These are phyloP conservation scores for Yponomeuta malinellus DNA, from an alignment of 2,888 invertebrate genomes.

Conservation along the genomic window DNA sequence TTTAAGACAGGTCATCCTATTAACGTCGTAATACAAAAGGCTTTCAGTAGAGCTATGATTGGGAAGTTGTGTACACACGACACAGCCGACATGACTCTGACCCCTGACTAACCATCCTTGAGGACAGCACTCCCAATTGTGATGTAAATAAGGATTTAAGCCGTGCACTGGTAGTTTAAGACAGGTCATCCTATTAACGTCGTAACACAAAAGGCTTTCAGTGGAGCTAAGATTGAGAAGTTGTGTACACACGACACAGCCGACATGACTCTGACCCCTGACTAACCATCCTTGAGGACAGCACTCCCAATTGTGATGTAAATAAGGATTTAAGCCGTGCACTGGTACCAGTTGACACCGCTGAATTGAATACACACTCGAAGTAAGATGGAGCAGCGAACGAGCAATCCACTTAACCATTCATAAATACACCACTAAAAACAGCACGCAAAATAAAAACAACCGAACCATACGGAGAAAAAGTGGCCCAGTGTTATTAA, in stretches of 20 bases:
- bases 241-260: constrained; percentile 32
- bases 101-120: constrained; percentile 70
- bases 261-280: constrained; percentile 48
- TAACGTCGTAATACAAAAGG: constrained; percentile 15
- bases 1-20: constrained; percentile 18
- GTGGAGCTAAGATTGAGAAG: constrained; percentile 30
- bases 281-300: constrained; percentile 64
- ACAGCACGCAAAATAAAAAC: neutral
- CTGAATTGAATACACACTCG: constrained; percentile 6
- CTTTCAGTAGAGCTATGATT: constrained; percentile 34
- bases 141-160: constrained; percentile 57
- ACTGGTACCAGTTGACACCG: constrained; percentile 44
- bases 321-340: constrained; percentile 49
- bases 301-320: constrained; percentile 64
- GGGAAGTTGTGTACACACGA: constrained; percentile 32
- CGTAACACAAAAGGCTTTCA: constrained; percentile 24
- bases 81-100: constrained; percentile 26
- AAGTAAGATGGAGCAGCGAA: constrained; percentile 15
- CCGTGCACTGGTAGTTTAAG: constrained; percentile 36
- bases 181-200: constrained; percentile 14
- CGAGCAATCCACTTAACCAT: constrained; percentile 8
- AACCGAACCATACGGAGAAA: neutral
- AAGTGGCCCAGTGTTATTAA: constrained; percentile 10
- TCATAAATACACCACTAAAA: neutral
- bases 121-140: constrained; percentile 62